A percentile compares a stretch with the other conserved stretches of the same genome.
These are phyloP conservation scores for Leptatherina wallacei DNA, from an alignment of 2,797 vertebrate genomes.

Conservation along the genomic window DNA sequence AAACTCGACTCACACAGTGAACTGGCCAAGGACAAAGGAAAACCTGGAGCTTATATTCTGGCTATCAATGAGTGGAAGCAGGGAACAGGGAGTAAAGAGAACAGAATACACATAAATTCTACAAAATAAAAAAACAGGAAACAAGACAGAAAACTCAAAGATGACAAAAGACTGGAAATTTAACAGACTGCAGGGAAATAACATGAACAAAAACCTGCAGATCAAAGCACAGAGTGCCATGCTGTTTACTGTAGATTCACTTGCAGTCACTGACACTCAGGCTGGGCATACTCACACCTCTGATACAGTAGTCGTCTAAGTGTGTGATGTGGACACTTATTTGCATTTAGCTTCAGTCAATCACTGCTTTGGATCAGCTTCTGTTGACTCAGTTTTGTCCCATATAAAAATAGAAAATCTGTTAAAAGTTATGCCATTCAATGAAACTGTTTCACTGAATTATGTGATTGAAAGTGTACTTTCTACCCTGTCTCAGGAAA, in stretches of 20 bases:
- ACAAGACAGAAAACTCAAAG: too few species aligned
- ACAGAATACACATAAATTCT: too few species aligned
- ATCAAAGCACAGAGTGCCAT: constrained; percentile 13
- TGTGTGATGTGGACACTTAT: neutral
- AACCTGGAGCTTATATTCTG: too few species aligned
- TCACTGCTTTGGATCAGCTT: constrained; percentile 8
- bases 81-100: too few species aligned
- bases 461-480: neutral
- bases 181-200: too few species aligned
- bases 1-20: neutral
- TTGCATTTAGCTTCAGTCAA: neutral
- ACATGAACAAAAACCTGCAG: too few species aligned
- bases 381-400: neutral
- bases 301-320: neutral
- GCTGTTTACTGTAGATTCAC: constrained; percentile 34
- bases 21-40: too few species aligned
- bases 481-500: neutral
- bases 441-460: constrained; percentile 1
- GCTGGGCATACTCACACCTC: neutral
- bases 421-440: neutral
- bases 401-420: neutral
- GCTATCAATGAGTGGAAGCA: too few species aligned
- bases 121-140: too few species aligned
- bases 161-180: too few species aligned
- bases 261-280: constrained; percentile 9